Evolutionary conservation across 2,113 vertebrate species (phyloP).

Genomic region (Noctilio leporinus): DNA sequence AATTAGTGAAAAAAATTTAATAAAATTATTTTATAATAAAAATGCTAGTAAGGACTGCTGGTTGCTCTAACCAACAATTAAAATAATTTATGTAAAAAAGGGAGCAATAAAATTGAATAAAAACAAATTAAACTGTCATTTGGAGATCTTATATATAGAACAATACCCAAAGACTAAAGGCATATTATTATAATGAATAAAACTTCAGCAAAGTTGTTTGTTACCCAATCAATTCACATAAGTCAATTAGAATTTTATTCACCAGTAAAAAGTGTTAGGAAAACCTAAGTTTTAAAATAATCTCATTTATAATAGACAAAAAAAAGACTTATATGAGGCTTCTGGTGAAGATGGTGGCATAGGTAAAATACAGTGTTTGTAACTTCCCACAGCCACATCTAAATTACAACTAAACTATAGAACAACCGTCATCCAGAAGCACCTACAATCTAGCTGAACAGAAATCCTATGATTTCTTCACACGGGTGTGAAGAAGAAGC

Average conservation of each 20-base stretch:
- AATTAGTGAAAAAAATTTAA: slow-evolving; percentile 4
- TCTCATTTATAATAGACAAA: not conserved
- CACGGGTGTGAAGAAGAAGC: not conserved
- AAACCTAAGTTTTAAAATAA: not conserved
- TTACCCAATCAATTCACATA: not conserved
- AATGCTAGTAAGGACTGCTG: not conserved
- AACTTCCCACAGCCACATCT: not conserved
- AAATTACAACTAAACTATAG: not conserved
- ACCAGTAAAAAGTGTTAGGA: not conserved
- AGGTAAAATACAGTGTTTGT: not conserved
- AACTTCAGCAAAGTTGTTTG: not conserved
- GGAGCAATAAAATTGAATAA: not conserved
- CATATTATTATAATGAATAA: not conserved
- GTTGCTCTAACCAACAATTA: not conserved
- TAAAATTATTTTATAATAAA: slow-evolving; percentile 26
- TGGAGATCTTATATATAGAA: not conserved
- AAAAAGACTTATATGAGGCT: not conserved
- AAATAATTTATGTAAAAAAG: not conserved
- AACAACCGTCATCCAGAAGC: not conserved
- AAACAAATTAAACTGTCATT: not conserved
- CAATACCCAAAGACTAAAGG: not conserved
- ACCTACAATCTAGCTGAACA: not conserved
- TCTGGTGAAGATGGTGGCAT: not conserved
- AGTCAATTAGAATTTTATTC: not conserved
- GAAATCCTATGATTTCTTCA: not conserved